Base-by-base conservation (phyloP, 30 jellyfish, hydroid and myxozoan genomes). In the Morbakka virulenta region DNA sequence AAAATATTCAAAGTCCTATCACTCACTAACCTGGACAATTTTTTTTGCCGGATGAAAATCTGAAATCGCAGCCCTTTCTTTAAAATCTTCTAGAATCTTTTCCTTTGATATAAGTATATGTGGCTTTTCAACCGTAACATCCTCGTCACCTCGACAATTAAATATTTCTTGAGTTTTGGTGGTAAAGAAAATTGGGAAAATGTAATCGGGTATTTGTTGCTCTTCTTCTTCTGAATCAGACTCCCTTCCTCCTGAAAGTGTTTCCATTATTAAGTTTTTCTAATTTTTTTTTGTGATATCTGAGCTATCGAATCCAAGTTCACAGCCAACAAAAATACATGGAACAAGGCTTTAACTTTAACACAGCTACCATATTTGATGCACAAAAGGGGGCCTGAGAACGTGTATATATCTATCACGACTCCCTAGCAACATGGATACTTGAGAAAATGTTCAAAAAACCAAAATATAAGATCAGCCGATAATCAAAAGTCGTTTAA, bases 21-120 rank as follows among this genome's bases (percentile, higher is more conserved):
- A 11, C 12, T n/a, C n/a, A n/a, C 89, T 33, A 27, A 89, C 97
- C 95, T 83, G 94, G 24, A 89, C 85, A 72, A 89, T 86, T n/a
- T 68, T 26, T 52, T 84, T 82, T 20, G 95, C 97, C 22, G 97
- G 97, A 61, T 89, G 97, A 49, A 89, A 89, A 51, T 89, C 97
- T 3, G 97, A 89, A 28, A 89, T 89, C 1, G 97, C 97, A 2
- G 97, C 97, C 49, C 97, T 74, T 32, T 89, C 94, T 51, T 84
- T 83, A 50, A 74, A 89, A 64, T 89, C 97, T 35, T 82, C 77
- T 20, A 83, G 62, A n/a, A 89, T 89, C 50, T 35, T 69, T 30
- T 83, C 97, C 51, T 89, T 89, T 31, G 71, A 13, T 65, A 89
- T 89, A 21, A 89, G 21, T 62, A 47, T 84, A 69, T 24, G 64